phyloP scores from a whole-genome alignment of 2,797 vertebrate species.

The Zalophus californianus region DNA sequence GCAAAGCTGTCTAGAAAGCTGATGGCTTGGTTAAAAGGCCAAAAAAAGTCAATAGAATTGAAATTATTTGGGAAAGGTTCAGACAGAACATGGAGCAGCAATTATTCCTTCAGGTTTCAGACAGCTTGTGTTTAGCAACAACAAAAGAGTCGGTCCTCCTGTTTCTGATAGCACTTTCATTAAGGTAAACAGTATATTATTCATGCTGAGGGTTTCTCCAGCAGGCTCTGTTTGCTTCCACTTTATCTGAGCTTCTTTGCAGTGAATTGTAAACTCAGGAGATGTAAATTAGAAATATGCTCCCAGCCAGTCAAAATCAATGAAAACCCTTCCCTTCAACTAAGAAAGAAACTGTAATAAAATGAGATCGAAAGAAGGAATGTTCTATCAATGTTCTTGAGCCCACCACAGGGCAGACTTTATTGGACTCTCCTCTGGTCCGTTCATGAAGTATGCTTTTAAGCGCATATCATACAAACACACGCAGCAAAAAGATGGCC shows the following conservation, averaged over 20 bases:
- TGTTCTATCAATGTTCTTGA: not conserved
- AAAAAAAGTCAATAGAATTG: slow-evolving; percentile 66
- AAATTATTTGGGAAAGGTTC: slow-evolving; percentile 41
- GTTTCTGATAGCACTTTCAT: not conserved
- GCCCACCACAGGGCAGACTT: not conserved
- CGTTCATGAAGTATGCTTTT: not conserved
- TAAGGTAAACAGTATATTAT: slow-evolving; percentile 60
- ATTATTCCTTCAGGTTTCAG: slow-evolving; percentile 41
- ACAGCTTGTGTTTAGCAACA: not conserved
- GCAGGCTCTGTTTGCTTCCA: slow-evolving; percentile 65
- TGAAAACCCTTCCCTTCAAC: slow-evolving; percentile 4
- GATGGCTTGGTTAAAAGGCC: slow-evolving; percentile 66
- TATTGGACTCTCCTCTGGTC: not conserved
- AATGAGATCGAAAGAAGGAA: not conserved
- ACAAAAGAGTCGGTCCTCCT: not conserved
- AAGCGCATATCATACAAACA: not conserved
- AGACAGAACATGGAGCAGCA: not conserved
- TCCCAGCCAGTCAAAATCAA: slow-evolving; percentile 61
- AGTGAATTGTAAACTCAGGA: slow-evolving; percentile 69
- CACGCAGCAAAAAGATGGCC: not conserved
- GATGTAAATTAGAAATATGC: slow-evolving; percentile 67
- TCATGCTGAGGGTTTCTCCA: slow-evolving; percentile 58
- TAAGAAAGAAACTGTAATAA: slow-evolving; percentile 30
- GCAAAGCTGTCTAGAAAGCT: slow-evolving; percentile 2
- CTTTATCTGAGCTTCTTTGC: slow-evolving; percentile 58